phyloP scores from a whole-genome alignment of 2,797 vertebrate genomes.

The Cuniculus paca region DNA sequence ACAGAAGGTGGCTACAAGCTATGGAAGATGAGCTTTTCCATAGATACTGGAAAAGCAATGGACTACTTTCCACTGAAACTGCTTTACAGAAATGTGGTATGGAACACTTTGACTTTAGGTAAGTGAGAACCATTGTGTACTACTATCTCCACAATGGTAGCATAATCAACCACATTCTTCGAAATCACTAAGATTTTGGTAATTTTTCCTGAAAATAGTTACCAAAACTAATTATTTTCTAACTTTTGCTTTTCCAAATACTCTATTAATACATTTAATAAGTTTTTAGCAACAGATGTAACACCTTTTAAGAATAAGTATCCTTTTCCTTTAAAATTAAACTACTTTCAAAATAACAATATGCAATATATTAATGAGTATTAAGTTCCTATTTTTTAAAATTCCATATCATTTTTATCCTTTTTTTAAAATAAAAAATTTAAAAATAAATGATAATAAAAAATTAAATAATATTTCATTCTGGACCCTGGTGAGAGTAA shows the following conservation, averaged over 20 bases:
- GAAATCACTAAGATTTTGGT: not conserved
- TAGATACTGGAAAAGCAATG: not conserved
- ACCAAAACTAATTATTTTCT: not conserved
- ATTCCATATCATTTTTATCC: too few species aligned
- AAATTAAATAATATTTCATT: not conserved
- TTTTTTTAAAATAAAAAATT: too few species aligned
- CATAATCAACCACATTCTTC: not conserved
- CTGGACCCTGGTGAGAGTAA: not conserved
- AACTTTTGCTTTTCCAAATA: not conserved
- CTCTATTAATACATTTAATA: not conserved
- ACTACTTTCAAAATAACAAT: too few species aligned
- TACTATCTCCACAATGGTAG: not conserved
- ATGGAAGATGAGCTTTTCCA: too few species aligned
- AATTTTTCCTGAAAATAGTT: not conserved
- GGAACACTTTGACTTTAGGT: not conserved
- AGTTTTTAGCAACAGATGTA: not conserved
- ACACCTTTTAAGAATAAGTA: not conserved
- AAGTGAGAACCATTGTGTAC: not conserved
- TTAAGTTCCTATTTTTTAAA: too few species aligned
- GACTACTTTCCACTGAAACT: not conserved
- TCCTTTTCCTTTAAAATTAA: not conserved
- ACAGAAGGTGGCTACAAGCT: not conserved
- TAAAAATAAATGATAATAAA: too few species aligned
- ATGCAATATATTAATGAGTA: too few species aligned
- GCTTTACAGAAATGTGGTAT: not conserved